Base-by-base conservation (phyloP, 2,797 vertebrate genomes). In the Orestias chungarensis region DNA sequence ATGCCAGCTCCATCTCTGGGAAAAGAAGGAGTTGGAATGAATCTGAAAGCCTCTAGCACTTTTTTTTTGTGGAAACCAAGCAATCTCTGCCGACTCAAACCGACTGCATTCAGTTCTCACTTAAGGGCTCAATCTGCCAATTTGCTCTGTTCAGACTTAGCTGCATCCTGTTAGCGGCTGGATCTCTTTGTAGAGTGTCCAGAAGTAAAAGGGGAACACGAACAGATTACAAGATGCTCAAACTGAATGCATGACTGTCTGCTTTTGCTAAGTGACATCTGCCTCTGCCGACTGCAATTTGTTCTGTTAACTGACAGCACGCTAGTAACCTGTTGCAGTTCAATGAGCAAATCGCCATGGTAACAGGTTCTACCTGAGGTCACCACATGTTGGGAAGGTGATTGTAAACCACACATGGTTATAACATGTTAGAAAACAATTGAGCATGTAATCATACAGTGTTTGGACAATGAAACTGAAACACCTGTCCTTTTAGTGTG, bases 291-390 rank as follows among this genome's bases (percentile, higher is more conserved):
- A 33, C 64, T 64, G 50, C 3, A 69, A 80, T 80, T 76, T 77
- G 74, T 66, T 55, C 77, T 77, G 75, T 82, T 71, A 69, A 55
- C 71, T 79, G 76, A 23, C 6, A 18, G 35, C 79, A 74, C 23
- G 74, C 64, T 71, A 49, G 46, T 77, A 84, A 88, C 89, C 87
- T 82, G 77, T 69, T 73, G 76, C 75, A 77, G 75, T 59, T 55
- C 1, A 25, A 55, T 67, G 71, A 83, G 82, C 31, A 33, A 71
- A 78, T 92, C 79, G 62, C 89, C 84, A 90, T 88, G 86, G 88
- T 75, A 89, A 92, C 88, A 71, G 0, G 66, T 74, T 86, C 80
- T 75, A 89, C 86, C 83, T 83, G 82, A 82, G 77, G 80, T 80
- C 83, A 79, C 43, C 75, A 78, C n/a, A n/a, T n/a, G n/a, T n/a